These are phyloP conservation scores for Melangyna quadrimaculata DNA, from an alignment of 2,888 invertebrate genomes.

Conservation along the genomic window DNA sequence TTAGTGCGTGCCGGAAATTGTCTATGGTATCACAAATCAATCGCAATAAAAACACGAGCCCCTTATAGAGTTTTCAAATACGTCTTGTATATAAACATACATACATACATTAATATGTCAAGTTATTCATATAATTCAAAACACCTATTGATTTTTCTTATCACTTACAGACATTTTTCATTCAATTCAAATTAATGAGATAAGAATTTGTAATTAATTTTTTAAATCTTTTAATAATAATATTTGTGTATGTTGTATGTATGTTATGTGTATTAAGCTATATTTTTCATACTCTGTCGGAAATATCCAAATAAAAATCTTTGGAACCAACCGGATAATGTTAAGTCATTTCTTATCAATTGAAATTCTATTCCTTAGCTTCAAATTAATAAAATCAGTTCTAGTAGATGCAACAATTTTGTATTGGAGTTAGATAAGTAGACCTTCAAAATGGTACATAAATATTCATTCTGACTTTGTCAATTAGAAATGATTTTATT, in stretches of 20 bases:
- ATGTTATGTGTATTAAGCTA: background rate
- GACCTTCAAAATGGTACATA: background rate
- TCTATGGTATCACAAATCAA: background rate
- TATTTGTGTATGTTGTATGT: background rate
- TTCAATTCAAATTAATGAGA: background rate
- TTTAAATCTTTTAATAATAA: background rate
- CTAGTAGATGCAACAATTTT: background rate
- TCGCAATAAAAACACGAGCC: background rate
- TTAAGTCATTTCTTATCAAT: background rate
- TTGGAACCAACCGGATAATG: background rate
- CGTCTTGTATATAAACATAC: too few relatives aligned
- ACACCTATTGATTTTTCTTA: background rate
- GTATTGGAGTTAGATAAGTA: background rate
- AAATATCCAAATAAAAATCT: background rate
- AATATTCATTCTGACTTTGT: background rate
- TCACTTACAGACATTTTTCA: background rate
- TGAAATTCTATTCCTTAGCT: too few relatives aligned
- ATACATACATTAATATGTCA: too few relatives aligned
- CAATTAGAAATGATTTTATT: background rate
- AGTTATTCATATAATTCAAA: background rate
- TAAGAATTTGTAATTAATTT: background rate
- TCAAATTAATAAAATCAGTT: background rate
- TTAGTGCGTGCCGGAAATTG: background rate
- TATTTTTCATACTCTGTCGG: background rate
- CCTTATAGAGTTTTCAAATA: background rate